Percentiles rank a stretch among this genome's conserved stretches.
Evolutionary conservation across 2,113 vertebrate genomes (phyloP).

Genomic region (Phasianus colchicus): DNA sequence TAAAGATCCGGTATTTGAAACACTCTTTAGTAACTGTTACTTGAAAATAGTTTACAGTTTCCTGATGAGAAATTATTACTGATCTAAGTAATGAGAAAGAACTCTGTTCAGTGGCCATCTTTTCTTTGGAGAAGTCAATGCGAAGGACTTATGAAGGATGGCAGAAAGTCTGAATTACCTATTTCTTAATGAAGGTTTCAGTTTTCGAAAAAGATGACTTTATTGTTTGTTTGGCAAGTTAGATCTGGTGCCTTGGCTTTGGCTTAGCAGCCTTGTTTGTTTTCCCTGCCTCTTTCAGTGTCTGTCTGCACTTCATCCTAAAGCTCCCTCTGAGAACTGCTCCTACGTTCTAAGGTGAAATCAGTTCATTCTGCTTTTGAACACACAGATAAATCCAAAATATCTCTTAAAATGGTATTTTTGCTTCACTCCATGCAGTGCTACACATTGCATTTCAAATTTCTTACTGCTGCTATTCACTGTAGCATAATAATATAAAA

Average conservation of each 20-base stretch:
- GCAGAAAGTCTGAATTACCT: background rate
- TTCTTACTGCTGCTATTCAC: background rate
- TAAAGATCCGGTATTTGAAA: background rate
- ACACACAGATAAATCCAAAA: background rate
- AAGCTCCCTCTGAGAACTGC: background rate
- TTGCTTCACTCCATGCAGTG: background rate
- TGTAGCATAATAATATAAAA: background rate
- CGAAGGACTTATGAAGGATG: background rate
- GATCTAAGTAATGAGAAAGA: slow-evolving; percentile 19
- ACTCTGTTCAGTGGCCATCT: background rate
- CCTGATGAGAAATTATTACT: too few relatives aligned
- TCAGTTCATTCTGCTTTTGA: background rate
- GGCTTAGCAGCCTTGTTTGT: background rate
- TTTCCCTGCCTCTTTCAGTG: background rate
- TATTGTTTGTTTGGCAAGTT: background rate
- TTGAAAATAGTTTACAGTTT: too few relatives aligned
- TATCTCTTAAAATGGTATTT: background rate
- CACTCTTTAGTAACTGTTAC: background rate
- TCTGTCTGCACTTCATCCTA: background rate
- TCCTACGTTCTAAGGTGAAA: background rate
- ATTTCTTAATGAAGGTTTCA: background rate
- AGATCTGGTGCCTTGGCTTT: background rate
- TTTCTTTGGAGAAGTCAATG: background rate
- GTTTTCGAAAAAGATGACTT: background rate
- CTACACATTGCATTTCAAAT: background rate